Percentiles rank a stretch among this genome's conserved stretches.
Conservation (phyloP, 2,113 vertebrate species). For the Atrichornis clamosus region DNA sequence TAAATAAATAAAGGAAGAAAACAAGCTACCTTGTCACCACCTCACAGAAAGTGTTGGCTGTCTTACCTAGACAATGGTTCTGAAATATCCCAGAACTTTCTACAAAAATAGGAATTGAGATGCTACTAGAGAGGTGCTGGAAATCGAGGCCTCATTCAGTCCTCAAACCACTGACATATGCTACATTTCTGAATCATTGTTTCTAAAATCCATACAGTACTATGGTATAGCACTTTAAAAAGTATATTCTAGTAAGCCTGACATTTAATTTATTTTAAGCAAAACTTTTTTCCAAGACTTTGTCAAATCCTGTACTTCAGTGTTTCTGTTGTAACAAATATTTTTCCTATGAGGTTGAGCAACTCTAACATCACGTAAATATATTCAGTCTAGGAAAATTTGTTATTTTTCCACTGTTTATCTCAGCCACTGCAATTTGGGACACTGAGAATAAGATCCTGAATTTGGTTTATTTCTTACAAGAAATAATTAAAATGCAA, state of each 20-base stretch:
- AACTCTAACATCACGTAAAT: not conserved
- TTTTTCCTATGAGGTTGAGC: not conserved
- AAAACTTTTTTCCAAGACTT: not conserved
- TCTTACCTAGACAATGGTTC: not conserved
- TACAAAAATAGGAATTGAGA: not conserved
- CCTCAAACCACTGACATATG: not conserved
- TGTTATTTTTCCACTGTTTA: not conserved
- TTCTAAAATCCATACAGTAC: not conserved
- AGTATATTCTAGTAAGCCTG: not conserved
- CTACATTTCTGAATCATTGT: not conserved
- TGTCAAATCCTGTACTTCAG: not conserved
- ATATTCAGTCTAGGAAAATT: not conserved
- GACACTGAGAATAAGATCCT: not conserved
- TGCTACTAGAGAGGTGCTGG: not conserved
- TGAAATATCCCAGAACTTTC: not conserved
- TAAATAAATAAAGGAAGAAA: not conserved
- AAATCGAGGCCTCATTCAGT: not conserved
- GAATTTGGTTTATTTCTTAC: not conserved
- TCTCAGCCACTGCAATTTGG: not conserved
- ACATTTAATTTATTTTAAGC: not conserved
- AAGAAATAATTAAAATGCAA: not conserved
- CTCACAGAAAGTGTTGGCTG: not conserved
- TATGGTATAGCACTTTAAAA: not conserved
- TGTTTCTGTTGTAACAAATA: not conserved
- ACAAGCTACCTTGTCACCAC: not conserved